Percentiles rank a stretch among this genome's conserved stretches.
These are phyloP conservation scores for Capitella teleta DNA, from an alignment of 1,140 invertebrate genomes.

Conservation along the genomic window DNA sequence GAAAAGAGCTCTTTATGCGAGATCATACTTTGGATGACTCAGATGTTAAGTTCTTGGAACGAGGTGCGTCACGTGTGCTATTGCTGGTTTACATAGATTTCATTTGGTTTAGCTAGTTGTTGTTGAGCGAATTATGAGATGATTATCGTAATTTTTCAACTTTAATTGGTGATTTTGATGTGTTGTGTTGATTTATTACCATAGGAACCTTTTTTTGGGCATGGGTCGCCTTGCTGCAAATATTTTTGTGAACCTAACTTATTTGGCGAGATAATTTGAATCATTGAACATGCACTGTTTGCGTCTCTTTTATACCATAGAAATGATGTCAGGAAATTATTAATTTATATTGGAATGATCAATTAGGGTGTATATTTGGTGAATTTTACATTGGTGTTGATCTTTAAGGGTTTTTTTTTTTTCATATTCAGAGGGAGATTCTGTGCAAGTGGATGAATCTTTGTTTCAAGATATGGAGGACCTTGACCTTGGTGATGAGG, in stretches of 20 bases:
- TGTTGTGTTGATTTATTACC: background rate
- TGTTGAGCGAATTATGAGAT: background rate
- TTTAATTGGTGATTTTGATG: no score
- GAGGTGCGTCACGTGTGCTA: slow-evolving; percentile 51
- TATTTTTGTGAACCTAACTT: background rate
- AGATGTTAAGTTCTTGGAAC: slow-evolving; percentile 87
- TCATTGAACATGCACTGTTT: background rate
- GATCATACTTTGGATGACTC: slow-evolving; percentile 88
- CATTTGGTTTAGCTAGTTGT: background rate
- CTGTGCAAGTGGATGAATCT: slow-evolving; percentile 85
- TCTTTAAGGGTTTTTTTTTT: no score
- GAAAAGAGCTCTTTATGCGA: slow-evolving; percentile 80
- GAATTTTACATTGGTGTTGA: no score
- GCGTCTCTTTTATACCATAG: background rate
- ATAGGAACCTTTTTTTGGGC: background rate
- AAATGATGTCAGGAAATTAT: background rate
- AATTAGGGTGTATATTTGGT: no score
- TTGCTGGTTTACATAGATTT: slow-evolving; percentile 10
- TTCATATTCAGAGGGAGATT: slow-evolving; percentile 54
- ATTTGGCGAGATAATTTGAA: background rate
- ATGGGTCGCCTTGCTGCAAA: background rate
- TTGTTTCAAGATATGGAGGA: slow-evolving; percentile 87
- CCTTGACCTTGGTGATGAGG: slow-evolving; percentile 67
- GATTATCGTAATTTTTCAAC: background rate
- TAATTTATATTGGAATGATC: no score